These are phyloP conservation scores for Athalia cordata DNA, from an alignment of 2,888 invertebrate species.

Conservation along the genomic window DNA sequence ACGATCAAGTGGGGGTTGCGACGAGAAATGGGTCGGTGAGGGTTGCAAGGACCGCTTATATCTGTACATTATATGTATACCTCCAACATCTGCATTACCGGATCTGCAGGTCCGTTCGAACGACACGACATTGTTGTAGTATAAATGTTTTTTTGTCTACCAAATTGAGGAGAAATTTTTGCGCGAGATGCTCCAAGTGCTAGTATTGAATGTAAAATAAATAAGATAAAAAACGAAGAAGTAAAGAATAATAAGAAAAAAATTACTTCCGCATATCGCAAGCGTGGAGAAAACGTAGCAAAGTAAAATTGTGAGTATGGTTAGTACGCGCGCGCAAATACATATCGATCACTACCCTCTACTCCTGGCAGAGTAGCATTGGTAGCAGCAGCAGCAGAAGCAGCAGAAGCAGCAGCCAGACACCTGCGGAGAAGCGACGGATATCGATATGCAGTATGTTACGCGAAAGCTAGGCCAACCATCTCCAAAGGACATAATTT, in stretches of 20 bases:
- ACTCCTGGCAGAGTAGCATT: too few species aligned
- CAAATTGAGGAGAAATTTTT: neutral
- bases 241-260: too few species aligned
- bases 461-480: slow-evolving; percentile 9
- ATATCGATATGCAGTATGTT: slow-evolving; percentile 31
- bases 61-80: too few species aligned
- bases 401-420: slow-evolving; percentile 45
- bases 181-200: neutral
- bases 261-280: slow-evolving; percentile 37
- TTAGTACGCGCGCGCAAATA: slow-evolving; percentile 65
- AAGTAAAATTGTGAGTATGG: slow-evolving; percentile 30
- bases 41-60: neutral
- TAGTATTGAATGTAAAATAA: too few species aligned
- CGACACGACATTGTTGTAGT: neutral
- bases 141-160: neutral
- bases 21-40: slow-evolving; percentile 12
- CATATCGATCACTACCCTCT: slow-evolving; percentile 60
- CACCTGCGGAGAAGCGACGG: slow-evolving; percentile 32
- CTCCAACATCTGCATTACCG: too few species aligned
- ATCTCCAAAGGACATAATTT: neutral
- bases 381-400: slow-evolving; percentile 46
- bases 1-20: slow-evolving; percentile 27
- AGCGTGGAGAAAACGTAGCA: slow-evolving; percentile 46
- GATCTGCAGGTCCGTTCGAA: too few species aligned
- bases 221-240: neutral